Evolutionary conservation across 1,140 invertebrate genomes (phyloP).

Genomic region (Euschistus heros): DNA sequence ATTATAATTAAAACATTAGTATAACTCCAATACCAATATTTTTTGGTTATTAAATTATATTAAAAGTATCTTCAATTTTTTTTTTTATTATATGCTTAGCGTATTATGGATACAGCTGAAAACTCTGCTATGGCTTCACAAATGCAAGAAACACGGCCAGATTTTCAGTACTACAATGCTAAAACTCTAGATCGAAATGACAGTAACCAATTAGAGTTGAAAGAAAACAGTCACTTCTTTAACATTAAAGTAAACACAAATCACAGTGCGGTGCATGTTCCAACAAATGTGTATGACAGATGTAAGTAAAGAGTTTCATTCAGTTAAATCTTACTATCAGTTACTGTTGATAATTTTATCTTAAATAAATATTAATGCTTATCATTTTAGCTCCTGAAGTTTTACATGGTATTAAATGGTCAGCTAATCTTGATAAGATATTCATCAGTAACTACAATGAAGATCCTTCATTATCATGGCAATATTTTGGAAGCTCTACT

Average conservation of each 20-base stretch:
- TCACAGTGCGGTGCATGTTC: slow-evolving; percentile 85
- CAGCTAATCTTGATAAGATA: slow-evolving; percentile 66
- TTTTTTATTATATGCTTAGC: slow-evolving; percentile 35
- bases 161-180: slow-evolving; percentile 59
- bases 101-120: slow-evolving; percentile 72
- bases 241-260: slow-evolving; percentile 69
- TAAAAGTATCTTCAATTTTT: not conserved
- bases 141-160: slow-evolving; percentile 46
- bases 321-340: no score
- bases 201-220: slow-evolving; percentile 42
- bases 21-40: not conserved
- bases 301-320: slow-evolving; percentile 44
- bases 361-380: not conserved
- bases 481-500: slow-evolving; percentile 87
- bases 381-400: slow-evolving; percentile 26
- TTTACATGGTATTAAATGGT: slow-evolving; percentile 50
- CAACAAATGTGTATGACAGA: slow-evolving; percentile 88
- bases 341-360: slow-evolving; percentile 15
- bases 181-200: slow-evolving; percentile 50
- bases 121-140: slow-evolving; percentile 51
- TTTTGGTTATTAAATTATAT: not conserved
- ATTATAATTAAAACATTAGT: no score
- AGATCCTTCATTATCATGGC: slow-evolving; percentile 84
- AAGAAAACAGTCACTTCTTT: slow-evolving; percentile 63
- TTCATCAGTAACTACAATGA: slow-evolving; percentile 77